Evolutionary conservation across 2,888 invertebrate species (phyloP).

Genomic region (Phytoseiulus persimilis): DNA sequence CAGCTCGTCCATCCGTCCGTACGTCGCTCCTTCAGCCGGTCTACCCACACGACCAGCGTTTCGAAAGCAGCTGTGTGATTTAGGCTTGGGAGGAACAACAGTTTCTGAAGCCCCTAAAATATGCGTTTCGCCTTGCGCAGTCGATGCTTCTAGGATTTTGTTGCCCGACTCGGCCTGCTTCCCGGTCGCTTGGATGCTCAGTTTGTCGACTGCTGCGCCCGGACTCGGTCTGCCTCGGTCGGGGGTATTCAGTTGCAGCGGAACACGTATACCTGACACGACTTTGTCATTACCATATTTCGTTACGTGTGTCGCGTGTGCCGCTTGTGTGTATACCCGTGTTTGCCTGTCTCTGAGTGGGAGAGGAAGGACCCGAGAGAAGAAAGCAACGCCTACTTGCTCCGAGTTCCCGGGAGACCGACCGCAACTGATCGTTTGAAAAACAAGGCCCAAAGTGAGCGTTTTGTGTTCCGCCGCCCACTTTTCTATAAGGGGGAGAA

Average conservation of each 20-base stretch:
- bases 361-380: not conserved
- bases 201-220: not conserved
- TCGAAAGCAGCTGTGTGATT: not conserved
- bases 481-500: not conserved
- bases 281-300: slow-evolving; percentile 5
- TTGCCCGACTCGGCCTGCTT: not conserved
- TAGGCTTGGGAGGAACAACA: not conserved
- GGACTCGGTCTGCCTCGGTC: not conserved
- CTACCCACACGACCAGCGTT: not conserved
- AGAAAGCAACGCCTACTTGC: not conserved
- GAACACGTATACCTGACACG: not conserved
- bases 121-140: not conserved
- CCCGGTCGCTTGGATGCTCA: not conserved
- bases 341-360: not conserved
- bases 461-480: not conserved
- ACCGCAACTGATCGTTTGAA: not conserved
- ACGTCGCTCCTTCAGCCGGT: too few species aligned
- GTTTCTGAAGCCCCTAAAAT: not conserved
- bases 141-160: not conserved
- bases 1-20: not conserved
- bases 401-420: not conserved
- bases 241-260: not conserved
- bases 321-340: not conserved
- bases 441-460: not conserved
- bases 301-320: not conserved